Conservation (phyloP, 1,140 invertebrate genomes). For the Macrocentrus cingulum region DNA sequence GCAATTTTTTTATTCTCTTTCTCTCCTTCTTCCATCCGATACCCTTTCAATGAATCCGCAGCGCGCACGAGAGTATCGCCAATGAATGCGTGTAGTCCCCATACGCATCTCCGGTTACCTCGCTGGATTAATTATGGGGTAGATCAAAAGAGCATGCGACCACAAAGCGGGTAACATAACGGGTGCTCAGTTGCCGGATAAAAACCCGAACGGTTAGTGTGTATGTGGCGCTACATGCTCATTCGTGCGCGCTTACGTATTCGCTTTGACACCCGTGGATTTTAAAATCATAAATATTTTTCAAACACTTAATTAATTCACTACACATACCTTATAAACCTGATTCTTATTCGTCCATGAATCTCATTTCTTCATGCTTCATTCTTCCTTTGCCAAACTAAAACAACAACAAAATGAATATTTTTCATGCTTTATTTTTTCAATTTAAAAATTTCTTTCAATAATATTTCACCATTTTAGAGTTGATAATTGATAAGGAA, state of each 20-base stretch:
- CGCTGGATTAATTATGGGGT: conserved; percentile 57
- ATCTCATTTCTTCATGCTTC: no score
- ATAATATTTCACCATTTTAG: no score
- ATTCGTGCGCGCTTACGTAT: background rate
- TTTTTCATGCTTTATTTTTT: no score
- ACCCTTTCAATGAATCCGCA: conserved; percentile 53
- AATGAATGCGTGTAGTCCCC: conserved; percentile 45
- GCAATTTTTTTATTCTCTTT: conserved; percentile 22
- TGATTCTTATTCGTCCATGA: no score
- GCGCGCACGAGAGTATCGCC: conserved; percentile 39
- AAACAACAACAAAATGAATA: no score
- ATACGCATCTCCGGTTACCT: conserved; percentile 57
- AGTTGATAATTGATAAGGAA: no score
- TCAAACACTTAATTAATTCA: no score
- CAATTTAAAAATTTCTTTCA: no score
- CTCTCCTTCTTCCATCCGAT: conserved; percentile 41
- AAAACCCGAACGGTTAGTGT: conserved; percentile 27
- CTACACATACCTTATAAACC: no score
- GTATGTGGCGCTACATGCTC: background rate
- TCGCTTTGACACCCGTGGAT: background rate
- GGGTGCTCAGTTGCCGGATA: conserved; percentile 39
- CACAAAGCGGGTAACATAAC: conserved; percentile 54
- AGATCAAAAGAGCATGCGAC: conserved; percentile 56
- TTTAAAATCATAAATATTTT: background rate
- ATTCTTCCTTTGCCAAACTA: no score